Base-by-base conservation (phyloP, 2,888 invertebrate species). In the Heliconius cydno region DNA sequence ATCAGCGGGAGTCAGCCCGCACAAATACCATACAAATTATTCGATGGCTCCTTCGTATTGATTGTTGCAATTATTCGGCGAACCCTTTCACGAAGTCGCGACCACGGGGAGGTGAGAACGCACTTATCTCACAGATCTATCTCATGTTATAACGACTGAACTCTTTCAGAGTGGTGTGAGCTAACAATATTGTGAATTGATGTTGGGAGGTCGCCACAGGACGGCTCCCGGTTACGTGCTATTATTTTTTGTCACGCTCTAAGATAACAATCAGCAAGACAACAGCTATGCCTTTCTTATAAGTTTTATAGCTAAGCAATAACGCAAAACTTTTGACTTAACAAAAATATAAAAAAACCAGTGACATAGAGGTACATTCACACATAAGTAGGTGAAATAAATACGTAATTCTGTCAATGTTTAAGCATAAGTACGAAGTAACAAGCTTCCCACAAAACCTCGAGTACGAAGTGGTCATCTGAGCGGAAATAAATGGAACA, bases 21-120 rank as follows among this genome's bases (percentile, higher is more conserved):
- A 95, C 94, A 94, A 94, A 94, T 92, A 94, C 93, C 93, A 92
- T 94, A 95, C 94, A 94, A 95, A 94, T 94, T 93, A 92, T 87
- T 94, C 95, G 94, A 94, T 94, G 87, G 91, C 93, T 94, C 92
- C 93, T 94, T 89, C 88, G 92, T 90, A 94, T 93, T 93, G 93
- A 95, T 94, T 95, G 94, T 95, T 93, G 94, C 94, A 94, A 94
- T 95, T 94, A 94, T 94, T 94, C 91, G 89, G 90, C 90, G 91
- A 94, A 93, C 94, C 94, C 94, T 94, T 94, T 93, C 91, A 91
- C 92, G 88, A 90, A 85, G 85, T 84, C 85, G 89, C 91, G 91
- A 88, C 92, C 92, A 88, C 92, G 92, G 93, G 92, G 92, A 94
- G 93, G 94, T 94, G 94, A 93, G 94, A 95, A 94, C 90, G 87